Percentiles rank a stretch among this genome's conserved stretches.
These are phyloP conservation scores for Etheostoma spectabile DNA, from an alignment of 2,113 vertebrate genomes.

Conservation along the genomic window DNA sequence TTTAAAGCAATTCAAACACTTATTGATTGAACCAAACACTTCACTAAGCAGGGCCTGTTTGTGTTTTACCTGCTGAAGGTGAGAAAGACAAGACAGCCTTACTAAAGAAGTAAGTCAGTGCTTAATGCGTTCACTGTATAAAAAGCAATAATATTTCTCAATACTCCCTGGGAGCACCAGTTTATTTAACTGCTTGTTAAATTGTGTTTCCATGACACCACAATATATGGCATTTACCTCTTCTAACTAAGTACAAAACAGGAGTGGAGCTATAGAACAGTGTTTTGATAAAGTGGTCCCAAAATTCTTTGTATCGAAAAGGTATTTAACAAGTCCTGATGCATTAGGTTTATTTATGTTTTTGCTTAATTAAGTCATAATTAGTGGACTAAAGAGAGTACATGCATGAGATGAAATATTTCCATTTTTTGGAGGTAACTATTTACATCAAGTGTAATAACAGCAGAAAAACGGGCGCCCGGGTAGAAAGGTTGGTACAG, in stretches of 20 bases:
- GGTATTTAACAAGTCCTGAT: background rate
- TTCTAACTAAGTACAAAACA: background rate
- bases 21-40: conserved; percentile 24
- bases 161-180: background rate
- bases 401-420: background rate
- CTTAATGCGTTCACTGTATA: background rate
- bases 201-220: conserved; percentile 15
- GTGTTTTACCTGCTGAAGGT: conserved; percentile 18
- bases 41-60: background rate
- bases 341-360: background rate
- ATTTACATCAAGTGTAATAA: conserved; percentile 33
- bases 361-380: background rate
- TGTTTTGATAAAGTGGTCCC: conserved; percentile 5
- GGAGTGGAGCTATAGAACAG: background rate
- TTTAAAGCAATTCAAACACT: conserved; percentile 37
- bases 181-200: background rate
- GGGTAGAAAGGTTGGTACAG: too few relatives aligned
- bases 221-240: background rate
- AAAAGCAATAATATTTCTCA: conserved; percentile 18
- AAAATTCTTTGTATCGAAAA: conserved; percentile 1
- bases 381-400: background rate
- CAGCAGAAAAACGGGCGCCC: conserved; percentile 11
- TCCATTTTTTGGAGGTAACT: background rate
- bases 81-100: background rate
- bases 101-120: background rate